Percentiles rank a stretch among this genome's conserved stretches.
These are phyloP conservation scores for Myotis pilosus DNA, from an alignment of 2,797 vertebrate genomes.

Conservation along the genomic window DNA sequence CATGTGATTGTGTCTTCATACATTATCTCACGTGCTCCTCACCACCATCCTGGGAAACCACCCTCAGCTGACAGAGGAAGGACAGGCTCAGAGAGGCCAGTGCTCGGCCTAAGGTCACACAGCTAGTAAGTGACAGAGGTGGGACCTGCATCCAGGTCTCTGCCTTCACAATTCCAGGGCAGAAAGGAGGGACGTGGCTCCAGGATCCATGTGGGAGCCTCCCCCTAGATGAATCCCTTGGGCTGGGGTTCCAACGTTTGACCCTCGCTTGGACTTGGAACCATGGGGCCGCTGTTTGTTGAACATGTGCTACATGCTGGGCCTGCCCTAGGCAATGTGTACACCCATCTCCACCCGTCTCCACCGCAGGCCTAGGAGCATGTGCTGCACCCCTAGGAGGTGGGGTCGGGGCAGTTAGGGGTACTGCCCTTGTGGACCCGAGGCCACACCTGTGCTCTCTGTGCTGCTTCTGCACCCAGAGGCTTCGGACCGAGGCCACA, in stretches of 20 bases:
- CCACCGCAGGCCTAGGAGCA: neutral
- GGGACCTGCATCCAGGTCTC: neutral
- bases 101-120: neutral
- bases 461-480: neutral
- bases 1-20: neutral
- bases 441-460: neutral
- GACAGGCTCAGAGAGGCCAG: neutral
- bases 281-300: no score
- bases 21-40: neutral
- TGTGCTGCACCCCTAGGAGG: neutral
- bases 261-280: neutral
- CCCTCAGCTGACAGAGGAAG: neutral
- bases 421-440: rapidly evolving
- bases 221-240: neutral
- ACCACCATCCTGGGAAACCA: no score
- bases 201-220: rapidly evolving
- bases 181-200: neutral
- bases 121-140: neutral
- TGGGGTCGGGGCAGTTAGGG: rapidly evolving
- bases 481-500: rapidly evolving
- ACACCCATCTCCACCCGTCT: rapidly evolving
- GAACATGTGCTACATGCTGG: neutral
- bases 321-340: rapidly evolving
- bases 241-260: neutral
- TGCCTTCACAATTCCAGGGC: neutral